Evolutionary conservation across 2,888 invertebrate genomes (phyloP).

Genomic region (Lymantria dispar): DNA sequence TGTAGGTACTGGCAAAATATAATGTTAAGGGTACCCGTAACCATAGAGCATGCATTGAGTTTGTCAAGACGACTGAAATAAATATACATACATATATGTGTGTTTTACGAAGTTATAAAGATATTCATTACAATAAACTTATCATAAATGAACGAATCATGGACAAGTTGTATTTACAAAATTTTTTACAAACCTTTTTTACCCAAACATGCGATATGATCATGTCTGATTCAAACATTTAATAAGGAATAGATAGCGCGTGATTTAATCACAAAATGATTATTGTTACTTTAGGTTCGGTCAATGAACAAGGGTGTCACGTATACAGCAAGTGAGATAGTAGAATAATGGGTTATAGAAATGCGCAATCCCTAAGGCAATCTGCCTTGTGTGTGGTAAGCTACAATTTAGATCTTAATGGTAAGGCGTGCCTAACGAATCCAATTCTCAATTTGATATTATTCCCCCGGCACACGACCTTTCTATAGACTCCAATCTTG

Average conservation of each 20-base stretch:
- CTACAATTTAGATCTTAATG: conserved; percentile 52
- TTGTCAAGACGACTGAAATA: too few relatives aligned
- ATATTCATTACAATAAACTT: too few relatives aligned
- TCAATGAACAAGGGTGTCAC: conserved; percentile 60
- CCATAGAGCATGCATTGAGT: too few relatives aligned
- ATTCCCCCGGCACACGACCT: conserved; percentile 33
- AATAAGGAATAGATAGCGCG: conserved; percentile 36
- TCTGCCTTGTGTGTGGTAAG: conserved; percentile 50
- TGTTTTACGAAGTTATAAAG: too few relatives aligned
- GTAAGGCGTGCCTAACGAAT: conserved; percentile 41
- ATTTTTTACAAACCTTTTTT: too few relatives aligned
- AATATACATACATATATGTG: too few relatives aligned
- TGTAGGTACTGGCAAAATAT: too few relatives aligned
- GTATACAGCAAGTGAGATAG: conserved; percentile 52
- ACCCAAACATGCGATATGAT: not conserved
- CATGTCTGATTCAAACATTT: not conserved
- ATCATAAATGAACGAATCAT: too few relatives aligned
- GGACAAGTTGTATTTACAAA: too few relatives aligned
- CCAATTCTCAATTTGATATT: conserved; percentile 42
- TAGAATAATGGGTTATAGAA: conserved; percentile 57
- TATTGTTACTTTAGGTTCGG: conserved; percentile 47
- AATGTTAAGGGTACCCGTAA: too few relatives aligned
- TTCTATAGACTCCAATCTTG: conserved; percentile 33
- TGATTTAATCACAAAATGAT: conserved; percentile 43
- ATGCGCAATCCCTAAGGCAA: conserved; percentile 47